Percentiles rank a stretch among this genome's conserved stretches.
phyloP scores from a whole-genome alignment of 2,888 invertebrate genomes.

The Galeopsomyia nigrocyanea region DNA sequence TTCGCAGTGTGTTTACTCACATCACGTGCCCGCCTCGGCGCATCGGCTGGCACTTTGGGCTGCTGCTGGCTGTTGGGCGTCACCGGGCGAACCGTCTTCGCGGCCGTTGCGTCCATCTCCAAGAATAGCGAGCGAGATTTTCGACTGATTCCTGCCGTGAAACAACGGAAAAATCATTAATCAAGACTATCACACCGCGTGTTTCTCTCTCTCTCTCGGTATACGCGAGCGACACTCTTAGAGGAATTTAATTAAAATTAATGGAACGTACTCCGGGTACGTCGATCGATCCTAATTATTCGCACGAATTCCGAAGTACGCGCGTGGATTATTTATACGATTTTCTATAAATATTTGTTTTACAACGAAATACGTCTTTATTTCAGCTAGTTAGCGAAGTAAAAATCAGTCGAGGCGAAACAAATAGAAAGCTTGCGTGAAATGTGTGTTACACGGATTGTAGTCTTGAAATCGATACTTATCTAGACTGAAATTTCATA shows the following conservation, averaged over 20 bases:
- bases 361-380: too few relatives aligned
- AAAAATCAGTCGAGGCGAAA: too few relatives aligned
- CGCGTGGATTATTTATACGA: too few relatives aligned
- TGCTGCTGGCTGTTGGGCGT: conserved; percentile 73
- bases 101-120: conserved; percentile 85
- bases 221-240: too few relatives aligned
- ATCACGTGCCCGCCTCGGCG: conserved; percentile 69
- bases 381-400: too few relatives aligned
- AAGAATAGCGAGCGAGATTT: conserved; percentile 89
- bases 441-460: conserved; percentile 13
- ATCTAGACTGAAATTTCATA: too few relatives aligned
- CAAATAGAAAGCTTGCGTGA: conserved; percentile 19
- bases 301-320: too few relatives aligned
- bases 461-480: conserved; percentile 9
- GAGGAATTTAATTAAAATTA: not conserved
- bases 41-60: conserved; percentile 73
- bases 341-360: too few relatives aligned
- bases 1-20: conserved; percentile 62
- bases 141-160: conserved; percentile 81
- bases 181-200: too few relatives aligned
- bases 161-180: conserved; percentile 22
- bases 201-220: too few relatives aligned
- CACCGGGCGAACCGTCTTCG: conserved; percentile 74
- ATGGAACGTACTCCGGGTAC: not conserved
- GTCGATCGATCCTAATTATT: too few relatives aligned